Conservation (phyloP, 2,797 vertebrate genomes). For the Accipiter fasciatus region DNA sequence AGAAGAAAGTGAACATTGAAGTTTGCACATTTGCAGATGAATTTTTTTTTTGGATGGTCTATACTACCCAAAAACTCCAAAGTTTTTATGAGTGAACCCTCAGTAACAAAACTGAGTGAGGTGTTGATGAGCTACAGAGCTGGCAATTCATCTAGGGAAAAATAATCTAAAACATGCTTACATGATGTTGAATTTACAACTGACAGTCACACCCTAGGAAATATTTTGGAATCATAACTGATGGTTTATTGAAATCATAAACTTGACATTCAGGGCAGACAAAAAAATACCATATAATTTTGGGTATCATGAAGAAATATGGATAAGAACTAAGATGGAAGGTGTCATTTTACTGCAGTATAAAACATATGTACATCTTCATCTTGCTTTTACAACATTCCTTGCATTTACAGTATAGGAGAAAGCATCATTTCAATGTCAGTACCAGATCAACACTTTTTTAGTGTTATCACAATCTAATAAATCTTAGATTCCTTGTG, state of each 20-base stretch:
- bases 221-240: not conserved
- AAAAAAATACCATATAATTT: not conserved
- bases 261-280: not conserved
- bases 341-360: not conserved
- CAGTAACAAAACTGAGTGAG: not conserved
- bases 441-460: not conserved
- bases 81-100: not conserved
- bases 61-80: not conserved
- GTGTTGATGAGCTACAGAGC: not conserved
- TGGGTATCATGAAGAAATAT: not conserved
- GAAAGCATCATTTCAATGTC: not conserved
- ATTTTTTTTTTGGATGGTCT: not conserved
- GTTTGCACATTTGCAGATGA: not conserved
- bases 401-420: not conserved
- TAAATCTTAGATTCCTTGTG: not conserved
- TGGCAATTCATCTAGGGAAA: not conserved
- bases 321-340: not conserved
- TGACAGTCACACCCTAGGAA: not conserved
- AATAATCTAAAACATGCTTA: not conserved
- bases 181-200: not conserved
- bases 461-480: not conserved
- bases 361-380: not conserved
- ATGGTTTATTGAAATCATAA: not conserved
- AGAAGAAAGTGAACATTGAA: not conserved
- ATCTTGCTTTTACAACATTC: not conserved